Percentiles rank a stretch among this genome's conserved stretches.
These are phyloP conservation scores for Burhinus oedicnemus DNA, from an alignment of 2,113 vertebrate genomes.

Conservation along the genomic window DNA sequence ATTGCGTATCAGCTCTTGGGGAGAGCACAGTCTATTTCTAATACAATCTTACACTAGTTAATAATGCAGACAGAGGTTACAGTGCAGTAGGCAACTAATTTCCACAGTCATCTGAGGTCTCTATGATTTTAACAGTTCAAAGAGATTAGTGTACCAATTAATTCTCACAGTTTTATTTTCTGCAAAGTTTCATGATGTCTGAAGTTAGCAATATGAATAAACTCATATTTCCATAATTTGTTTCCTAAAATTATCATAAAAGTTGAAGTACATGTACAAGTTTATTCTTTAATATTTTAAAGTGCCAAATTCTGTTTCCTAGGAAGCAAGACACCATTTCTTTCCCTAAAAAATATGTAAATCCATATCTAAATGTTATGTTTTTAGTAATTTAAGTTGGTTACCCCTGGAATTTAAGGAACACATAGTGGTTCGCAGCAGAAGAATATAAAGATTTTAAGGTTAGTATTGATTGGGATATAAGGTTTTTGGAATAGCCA, in stretches of 20 bases:
- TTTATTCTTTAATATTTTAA: not conserved
- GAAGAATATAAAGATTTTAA: not conserved
- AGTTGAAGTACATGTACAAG: not conserved
- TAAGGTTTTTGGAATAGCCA: not conserved
- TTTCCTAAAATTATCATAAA: not conserved
- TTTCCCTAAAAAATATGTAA: not conserved
- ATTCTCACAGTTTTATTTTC: not conserved
- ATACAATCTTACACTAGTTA: constrained; percentile 21
- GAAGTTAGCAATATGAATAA: not conserved
- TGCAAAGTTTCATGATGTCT: not conserved
- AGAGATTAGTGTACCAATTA: not conserved
- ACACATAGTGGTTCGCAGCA: not conserved
- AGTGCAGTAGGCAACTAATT: constrained; percentile 26
- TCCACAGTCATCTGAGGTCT: constrained; percentile 6
- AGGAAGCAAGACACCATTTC: not conserved
- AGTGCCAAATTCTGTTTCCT: not conserved
- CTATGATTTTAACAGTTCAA: not conserved
- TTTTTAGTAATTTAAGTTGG: not conserved
- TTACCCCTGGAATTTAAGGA: not conserved
- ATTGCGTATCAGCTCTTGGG: not conserved
- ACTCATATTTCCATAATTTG: not conserved
- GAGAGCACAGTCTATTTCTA: constrained; percentile 22
- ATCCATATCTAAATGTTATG: accelerated
- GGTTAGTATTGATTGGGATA: accelerated
- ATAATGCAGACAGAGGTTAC: constrained; percentile 46